Base-by-base conservation (phyloP, 2,797 vertebrate species). In the Coracias cyanogaster region DNA sequence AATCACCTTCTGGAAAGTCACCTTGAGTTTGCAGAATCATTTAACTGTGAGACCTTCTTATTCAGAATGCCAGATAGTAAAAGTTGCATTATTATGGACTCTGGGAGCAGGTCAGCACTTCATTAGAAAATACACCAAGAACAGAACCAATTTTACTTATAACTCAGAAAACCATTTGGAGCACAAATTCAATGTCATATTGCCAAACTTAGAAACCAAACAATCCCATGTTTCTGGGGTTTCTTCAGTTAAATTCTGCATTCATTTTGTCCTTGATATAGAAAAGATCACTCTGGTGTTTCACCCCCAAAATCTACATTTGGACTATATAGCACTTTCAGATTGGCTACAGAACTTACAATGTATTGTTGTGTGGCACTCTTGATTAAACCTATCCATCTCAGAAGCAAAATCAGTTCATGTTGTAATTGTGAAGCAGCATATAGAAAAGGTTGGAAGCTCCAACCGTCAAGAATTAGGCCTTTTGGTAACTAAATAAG, bases 171-270 rank as follows among this genome's bases (percentile, higher is more conserved):
- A 43, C 2, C 6, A 28, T 17, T 43, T 43, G 16, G 41, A 43
- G 9, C 55, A 60, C 72, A 82, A 93, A 1, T 13, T 78, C 35
- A 80, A 62, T 76, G 65, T 61, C 54, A 7, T 85, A 12, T 73
- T 85, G 60, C 18, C 9, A 79, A 0, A 45, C 25, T 81, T 85
- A 13, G 7, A 93, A 89, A 79, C 4, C 7, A 78, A 95, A 61
- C 1, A 79, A 39, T 24, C 43, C 33, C 29, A 41, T 89, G 18
- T 10, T 86, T 91, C 37, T 90, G 52, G 2, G 3, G 4, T 80
- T 96, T 95, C 33, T 89, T 90, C 65, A 80, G 57, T 74, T 48
- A 80, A 78, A 92, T 64, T 81, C 37, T 84, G 21, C 12, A 43
- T 81, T 86, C 48, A 31, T 64, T 91, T 93, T 82, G 29, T 45